Conservation (phyloP, 2,113 vertebrate species). For the Oreochromis aureus region DNA sequence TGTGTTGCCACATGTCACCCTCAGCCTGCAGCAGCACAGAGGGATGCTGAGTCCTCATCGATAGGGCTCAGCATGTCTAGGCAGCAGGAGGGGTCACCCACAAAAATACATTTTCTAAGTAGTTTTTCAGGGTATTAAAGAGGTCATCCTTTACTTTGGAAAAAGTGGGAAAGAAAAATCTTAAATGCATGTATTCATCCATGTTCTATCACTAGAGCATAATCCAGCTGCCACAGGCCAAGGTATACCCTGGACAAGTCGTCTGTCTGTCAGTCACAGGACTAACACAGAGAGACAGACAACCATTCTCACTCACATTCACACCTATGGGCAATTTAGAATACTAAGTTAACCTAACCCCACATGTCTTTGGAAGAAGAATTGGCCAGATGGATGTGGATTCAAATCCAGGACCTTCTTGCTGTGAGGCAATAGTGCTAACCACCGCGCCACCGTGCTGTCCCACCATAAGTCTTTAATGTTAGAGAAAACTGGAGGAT, state of each 20-base stretch:
- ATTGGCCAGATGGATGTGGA: background rate
- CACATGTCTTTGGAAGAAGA: background rate
- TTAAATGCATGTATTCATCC: background rate
- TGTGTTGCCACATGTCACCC: constrained; percentile 49
- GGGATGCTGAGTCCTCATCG: background rate
- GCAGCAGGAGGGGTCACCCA: background rate
- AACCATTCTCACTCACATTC: background rate
- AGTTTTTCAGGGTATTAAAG: background rate
- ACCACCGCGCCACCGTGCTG: rapidly evolving
- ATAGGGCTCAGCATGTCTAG: background rate
- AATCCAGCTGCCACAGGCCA: background rate
- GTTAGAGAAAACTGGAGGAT: background rate
- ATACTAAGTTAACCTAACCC: background rate
- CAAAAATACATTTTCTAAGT: background rate
- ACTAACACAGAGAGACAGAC: background rate
- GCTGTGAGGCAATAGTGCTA: background rate
- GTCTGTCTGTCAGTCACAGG: background rate
- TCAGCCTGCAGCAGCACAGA: background rate
- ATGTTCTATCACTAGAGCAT: background rate
- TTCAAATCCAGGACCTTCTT: background rate
- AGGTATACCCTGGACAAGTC: background rate
- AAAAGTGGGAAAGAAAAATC: background rate
- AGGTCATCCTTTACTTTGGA: background rate
- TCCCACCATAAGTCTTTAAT: background rate
- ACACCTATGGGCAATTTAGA: background rate